phyloP scores from a whole-genome alignment of 1,140 invertebrate species.

The Pteromalus puparum region DNA sequence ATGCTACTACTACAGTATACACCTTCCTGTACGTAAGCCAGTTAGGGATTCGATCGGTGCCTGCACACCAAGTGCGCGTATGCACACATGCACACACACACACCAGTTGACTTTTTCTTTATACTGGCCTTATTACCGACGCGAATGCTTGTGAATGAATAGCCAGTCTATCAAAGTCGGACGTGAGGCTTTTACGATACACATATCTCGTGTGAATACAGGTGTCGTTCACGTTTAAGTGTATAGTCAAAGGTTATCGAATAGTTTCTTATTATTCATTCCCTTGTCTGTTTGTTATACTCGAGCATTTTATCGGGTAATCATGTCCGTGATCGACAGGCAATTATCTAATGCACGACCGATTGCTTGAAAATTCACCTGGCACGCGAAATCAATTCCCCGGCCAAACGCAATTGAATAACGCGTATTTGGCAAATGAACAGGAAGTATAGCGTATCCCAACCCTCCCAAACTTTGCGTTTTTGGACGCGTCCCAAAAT shows the following conservation, averaged over 20 bases:
- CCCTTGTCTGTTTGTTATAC: not conserved
- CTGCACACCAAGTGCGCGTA: not conserved
- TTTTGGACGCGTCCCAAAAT: not conserved
- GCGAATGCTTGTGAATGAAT: not conserved
- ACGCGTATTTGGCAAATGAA: slow-evolving; percentile 21
- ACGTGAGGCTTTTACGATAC: not conserved
- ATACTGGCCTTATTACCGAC: not conserved
- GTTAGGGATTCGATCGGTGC: slow-evolving; percentile 3
- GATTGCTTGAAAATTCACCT: not conserved
- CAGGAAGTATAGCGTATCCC: too few relatives aligned
- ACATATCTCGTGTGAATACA: not conserved
- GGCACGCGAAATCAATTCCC: not conserved
- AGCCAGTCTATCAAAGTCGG: not conserved
- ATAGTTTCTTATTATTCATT: not conserved
- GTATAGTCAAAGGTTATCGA: not conserved
- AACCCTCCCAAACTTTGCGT: not conserved
- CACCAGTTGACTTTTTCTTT: not conserved
- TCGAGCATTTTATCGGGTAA: not conserved
- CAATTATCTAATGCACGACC: not conserved
- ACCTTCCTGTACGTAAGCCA: not conserved
- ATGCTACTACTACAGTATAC: not conserved
- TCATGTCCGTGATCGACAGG: not conserved
- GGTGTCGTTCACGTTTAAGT: not conserved
- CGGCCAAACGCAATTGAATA: not conserved
- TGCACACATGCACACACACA: too few relatives aligned